phyloP scores from a whole-genome alignment of 2,113 vertebrate species.

The Rhinolophus ferrumequinum region DNA sequence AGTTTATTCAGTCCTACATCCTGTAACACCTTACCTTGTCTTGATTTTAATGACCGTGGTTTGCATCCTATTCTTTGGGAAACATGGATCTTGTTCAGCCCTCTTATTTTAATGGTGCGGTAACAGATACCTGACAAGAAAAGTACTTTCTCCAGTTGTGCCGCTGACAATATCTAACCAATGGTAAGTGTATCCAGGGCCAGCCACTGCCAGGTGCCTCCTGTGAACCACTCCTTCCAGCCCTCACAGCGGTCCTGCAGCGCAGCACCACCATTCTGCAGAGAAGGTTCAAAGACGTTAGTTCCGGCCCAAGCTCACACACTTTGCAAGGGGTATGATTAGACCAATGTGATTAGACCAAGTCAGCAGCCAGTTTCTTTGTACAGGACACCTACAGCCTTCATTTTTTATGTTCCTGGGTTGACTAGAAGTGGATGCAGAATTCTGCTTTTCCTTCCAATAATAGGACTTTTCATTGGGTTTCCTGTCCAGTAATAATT shows the following conservation, averaged over 20 bases:
- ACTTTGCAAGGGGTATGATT: neutral
- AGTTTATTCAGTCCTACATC: neutral
- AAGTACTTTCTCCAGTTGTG: neutral
- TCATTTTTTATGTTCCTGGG: neutral
- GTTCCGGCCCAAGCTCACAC: neutral
- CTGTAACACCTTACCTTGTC: neutral
- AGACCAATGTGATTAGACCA: neutral
- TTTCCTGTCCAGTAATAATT: neutral
- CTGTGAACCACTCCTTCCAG: neutral
- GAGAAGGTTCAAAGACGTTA: neutral
- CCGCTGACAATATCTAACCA: neutral
- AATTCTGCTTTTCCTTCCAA: constrained; percentile 21
- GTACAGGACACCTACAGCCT: neutral
- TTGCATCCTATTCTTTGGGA: neutral
- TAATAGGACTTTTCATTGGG: neutral
- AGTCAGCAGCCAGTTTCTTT: neutral
- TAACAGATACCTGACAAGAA: neutral
- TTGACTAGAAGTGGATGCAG: neutral
- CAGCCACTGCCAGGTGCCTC: neutral
- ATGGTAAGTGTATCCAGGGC: rapidly evolving
- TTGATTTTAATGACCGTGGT: neutral
- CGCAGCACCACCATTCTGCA: neutral
- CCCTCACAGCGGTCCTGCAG: neutral
- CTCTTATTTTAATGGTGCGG: neutral
- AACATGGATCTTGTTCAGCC: neutral